These are phyloP conservation scores for Salvelinus namaycush DNA, from an alignment of 2,113 vertebrate genomes.

Conservation along the genomic window DNA sequence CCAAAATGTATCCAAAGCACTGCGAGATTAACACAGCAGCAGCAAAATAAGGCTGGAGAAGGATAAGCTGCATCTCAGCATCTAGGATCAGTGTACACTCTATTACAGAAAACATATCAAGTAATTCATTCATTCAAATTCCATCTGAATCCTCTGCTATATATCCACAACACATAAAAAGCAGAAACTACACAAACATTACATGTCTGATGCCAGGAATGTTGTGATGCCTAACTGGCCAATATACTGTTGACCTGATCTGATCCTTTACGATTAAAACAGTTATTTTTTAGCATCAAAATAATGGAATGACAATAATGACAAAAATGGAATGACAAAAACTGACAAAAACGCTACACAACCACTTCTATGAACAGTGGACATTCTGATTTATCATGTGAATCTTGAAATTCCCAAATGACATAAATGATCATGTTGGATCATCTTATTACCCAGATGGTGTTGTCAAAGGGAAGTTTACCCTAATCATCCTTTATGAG, in stretches of 20 bases:
- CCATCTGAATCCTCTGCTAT: constrained; percentile 1
- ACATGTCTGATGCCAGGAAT: not conserved
- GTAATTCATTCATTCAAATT: not conserved
- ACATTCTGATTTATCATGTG: not conserved
- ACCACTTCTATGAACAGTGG: not conserved
- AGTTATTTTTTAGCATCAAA: constrained; percentile 4
- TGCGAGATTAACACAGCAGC: constrained; percentile 15
- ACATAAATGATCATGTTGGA: too few species aligned
- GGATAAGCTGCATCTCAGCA: constrained; percentile 7
- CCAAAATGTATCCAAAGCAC: not conserved
- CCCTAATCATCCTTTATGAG: not conserved
- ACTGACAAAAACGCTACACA: not conserved
- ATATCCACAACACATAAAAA: constrained; percentile 24
- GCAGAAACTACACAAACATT: constrained; percentile 18
- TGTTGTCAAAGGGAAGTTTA: not conserved
- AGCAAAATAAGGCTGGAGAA: constrained; percentile 5
- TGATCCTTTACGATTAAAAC: not conserved
- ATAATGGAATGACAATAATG: constrained; percentile 11
- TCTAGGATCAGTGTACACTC: constrained; percentile 14
- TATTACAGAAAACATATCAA: not conserved
- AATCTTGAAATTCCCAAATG: not conserved
- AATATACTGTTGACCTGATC: not conserved
- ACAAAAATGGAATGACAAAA: constrained; percentile 6
- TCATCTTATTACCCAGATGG: not conserved
- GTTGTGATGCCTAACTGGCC: not conserved